These are phyloP conservation scores for Octonoba sinensis DNA, from an alignment of 2,888 invertebrate species.

Conservation along the genomic window DNA sequence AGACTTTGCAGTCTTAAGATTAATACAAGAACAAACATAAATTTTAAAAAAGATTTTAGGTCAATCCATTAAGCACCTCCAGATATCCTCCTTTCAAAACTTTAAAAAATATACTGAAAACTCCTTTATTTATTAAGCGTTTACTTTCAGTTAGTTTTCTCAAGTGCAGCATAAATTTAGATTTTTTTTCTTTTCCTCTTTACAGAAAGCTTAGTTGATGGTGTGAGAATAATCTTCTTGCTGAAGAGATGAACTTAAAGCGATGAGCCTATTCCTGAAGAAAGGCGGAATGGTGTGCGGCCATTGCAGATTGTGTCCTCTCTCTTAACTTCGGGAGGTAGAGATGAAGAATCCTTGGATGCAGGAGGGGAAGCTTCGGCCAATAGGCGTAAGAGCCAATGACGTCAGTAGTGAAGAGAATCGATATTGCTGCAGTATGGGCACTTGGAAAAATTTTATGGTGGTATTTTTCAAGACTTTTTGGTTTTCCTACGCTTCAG, in stretches of 20 bases:
- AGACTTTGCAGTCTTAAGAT: too few species aligned
- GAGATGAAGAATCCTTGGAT: slow-evolving; percentile 57
- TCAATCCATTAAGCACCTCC: too few species aligned
- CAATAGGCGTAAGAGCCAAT: slow-evolving; percentile 58
- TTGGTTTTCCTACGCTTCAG: slow-evolving; percentile 5
- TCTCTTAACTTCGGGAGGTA: slow-evolving; percentile 43
- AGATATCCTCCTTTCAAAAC: slow-evolving; percentile 8
- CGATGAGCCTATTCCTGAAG: slow-evolving; percentile 36
- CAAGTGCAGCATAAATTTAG: slow-evolving; percentile 37
- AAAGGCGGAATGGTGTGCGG: slow-evolving; percentile 52
- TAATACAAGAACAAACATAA: too few species aligned
- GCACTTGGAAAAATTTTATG: slow-evolving; percentile 59
- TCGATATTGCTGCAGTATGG: slow-evolving; percentile 63
- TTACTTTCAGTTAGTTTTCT: slow-evolving; percentile 20
- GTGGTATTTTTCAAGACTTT: slow-evolving; percentile 46
- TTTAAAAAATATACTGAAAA: slow-evolving; percentile 9
- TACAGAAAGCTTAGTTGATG: slow-evolving; percentile 35
- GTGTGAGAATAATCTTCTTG: slow-evolving; percentile 49
- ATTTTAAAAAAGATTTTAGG: too few species aligned
- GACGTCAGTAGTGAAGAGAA: slow-evolving; percentile 61
- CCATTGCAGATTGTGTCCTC: slow-evolving; percentile 54
- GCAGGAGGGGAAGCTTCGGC: slow-evolving; percentile 51
- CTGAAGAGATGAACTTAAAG: slow-evolving; percentile 39
- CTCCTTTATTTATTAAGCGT: slow-evolving; percentile 40
- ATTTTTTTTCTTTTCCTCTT: slow-evolving; percentile 24